These are phyloP conservation scores for Aporophyla lueneburgensis DNA, from an alignment of 2,888 invertebrate species.

Conservation along the genomic window DNA sequence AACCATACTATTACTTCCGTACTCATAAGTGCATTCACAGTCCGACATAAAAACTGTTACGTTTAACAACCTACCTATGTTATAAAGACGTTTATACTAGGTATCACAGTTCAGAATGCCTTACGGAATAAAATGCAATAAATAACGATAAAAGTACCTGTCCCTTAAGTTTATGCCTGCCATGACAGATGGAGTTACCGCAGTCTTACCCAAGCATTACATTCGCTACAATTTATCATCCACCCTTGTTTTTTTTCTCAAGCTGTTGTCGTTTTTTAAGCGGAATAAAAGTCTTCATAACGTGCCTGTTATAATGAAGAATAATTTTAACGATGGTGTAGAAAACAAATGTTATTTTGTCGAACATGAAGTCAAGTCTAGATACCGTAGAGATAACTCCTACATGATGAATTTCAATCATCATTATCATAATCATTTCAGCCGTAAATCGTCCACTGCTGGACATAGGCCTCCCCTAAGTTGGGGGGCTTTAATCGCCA, in stretches of 20 bases:
- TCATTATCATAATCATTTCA: background rate
- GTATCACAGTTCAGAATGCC: background rate
- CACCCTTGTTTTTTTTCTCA: conserved; percentile 20
- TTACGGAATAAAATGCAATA: background rate
- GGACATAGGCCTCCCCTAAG: too few relatives aligned
- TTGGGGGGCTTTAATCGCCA: too few relatives aligned
- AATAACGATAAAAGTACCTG: conserved; percentile 30
- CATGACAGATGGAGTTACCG: conserved; percentile 51
- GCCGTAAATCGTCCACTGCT: too few relatives aligned
- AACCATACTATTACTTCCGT: background rate
- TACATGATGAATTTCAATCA: too few relatives aligned
- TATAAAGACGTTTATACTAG: background rate
- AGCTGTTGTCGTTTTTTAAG: conserved; percentile 12
- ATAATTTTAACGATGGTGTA: background rate
- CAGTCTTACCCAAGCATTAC: conserved; percentile 34
- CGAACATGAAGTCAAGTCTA: background rate
- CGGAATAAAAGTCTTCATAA: background rate
- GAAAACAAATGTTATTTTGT: background rate
- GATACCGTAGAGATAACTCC: too few relatives aligned
- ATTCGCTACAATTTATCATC: conserved; percentile 35
- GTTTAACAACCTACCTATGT: too few relatives aligned
- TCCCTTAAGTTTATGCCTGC: conserved; percentile 29
- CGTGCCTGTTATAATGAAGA: background rate
- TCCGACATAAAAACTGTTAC: too few relatives aligned
- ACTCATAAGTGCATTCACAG: background rate